phyloP scores from a whole-genome alignment of 1,140 invertebrate species.

The Maniola jurtina region DNA sequence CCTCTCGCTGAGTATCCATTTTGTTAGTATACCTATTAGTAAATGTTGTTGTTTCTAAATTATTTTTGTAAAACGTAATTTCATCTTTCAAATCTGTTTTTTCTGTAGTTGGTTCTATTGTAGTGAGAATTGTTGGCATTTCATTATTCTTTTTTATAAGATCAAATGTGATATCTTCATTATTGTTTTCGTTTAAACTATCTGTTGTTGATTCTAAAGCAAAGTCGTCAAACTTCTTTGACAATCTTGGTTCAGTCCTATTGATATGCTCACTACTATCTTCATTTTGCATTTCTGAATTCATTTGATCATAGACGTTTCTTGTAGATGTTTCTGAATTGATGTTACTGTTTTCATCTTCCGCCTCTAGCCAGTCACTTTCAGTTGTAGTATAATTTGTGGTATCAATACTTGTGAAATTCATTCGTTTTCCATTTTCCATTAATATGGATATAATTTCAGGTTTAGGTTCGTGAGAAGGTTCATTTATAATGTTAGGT shows the following conservation, averaged over 20 bases:
- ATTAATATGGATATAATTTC: slow-evolving; percentile 50
- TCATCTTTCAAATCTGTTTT: slow-evolving; percentile 27
- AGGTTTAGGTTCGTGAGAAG: slow-evolving; percentile 51
- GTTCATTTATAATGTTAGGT: slow-evolving; percentile 47
- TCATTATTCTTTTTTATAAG: slow-evolving; percentile 33
- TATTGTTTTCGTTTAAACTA: slow-evolving; percentile 25
- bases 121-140: slow-evolving; percentile 20
- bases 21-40: slow-evolving; percentile 10
- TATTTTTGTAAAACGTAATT: slow-evolving; percentile 12
- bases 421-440: slow-evolving; percentile 31
- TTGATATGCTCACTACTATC: slow-evolving; percentile 33
- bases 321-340: slow-evolving; percentile 16
- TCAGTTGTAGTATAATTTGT: slow-evolving; percentile 36
- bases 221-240: slow-evolving; percentile 46
- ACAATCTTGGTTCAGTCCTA: slow-evolving; percentile 48
- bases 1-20: slow-evolving; percentile 7
- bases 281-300: slow-evolving; percentile 14
- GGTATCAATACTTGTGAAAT: slow-evolving; percentile 16
- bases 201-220: slow-evolving; percentile 38
- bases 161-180: slow-evolving; percentile 41
- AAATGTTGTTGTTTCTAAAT: slow-evolving; percentile 21
- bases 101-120: slow-evolving; percentile 21
- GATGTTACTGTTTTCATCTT: slow-evolving; percentile 25
- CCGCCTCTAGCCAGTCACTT: slow-evolving; percentile 51
- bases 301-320: slow-evolving; percentile 18